phyloP scores from a whole-genome alignment of 2,888 invertebrate species.

The Plagodis dolabraria region DNA sequence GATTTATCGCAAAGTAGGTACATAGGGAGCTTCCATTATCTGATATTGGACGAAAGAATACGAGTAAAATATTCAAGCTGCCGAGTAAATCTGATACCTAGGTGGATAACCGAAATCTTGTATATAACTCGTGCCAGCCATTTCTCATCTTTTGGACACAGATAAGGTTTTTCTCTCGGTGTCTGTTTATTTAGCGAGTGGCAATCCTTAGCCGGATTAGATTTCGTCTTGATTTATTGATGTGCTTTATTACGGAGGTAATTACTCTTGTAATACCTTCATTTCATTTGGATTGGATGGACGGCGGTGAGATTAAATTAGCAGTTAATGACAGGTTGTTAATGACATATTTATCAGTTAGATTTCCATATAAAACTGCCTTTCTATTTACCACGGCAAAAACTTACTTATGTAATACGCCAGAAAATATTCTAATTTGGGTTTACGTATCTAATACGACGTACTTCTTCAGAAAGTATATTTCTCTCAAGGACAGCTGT shows the following conservation, averaged over 20 bases:
- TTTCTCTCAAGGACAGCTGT: no score
- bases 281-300: constrained; percentile 17
- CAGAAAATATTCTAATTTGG: no score
- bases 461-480: no score
- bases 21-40: constrained; percentile 19
- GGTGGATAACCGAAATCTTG: constrained; percentile 22
- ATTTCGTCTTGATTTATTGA: constrained; percentile 22
- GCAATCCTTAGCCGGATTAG: constrained; percentile 10
- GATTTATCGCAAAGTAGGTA: constrained; percentile 12
- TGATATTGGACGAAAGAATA: constrained; percentile 22
- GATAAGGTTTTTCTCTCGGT: constrained; percentile 16
- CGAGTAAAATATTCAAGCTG: constrained; percentile 23
- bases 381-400: no score
- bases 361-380: no score
- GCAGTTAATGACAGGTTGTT: not conserved
- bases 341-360: not conserved
- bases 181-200: constrained; percentile 11
- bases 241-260: constrained; percentile 22
- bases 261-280: constrained; percentile 17
- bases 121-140: constrained; percentile 20
- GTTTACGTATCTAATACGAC: no score
- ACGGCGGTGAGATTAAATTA: constrained; percentile 9
- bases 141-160: constrained; percentile 24
- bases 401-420: no score
- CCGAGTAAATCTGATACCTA: constrained; percentile 13